Conservation (phyloP, 23 tunicate species). For the Clavelina lepadiformis region DNA sequence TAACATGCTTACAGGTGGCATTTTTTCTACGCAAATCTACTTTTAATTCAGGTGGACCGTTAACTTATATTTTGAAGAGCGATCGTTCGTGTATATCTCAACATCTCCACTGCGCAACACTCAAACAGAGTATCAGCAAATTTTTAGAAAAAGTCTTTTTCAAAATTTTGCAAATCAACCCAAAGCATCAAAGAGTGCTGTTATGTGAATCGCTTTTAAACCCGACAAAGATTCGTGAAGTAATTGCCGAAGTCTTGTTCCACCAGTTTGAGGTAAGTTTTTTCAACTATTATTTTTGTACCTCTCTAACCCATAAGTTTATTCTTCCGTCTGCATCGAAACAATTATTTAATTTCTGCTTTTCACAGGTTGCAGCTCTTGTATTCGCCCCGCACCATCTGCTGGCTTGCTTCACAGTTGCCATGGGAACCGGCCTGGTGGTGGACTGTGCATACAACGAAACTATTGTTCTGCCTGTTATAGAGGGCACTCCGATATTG, state of each 20-base stretch:
- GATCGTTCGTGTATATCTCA: slow-evolving; percentile 24
- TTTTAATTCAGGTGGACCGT: slow-evolving; percentile 45
- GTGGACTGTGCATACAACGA: slow-evolving; percentile 70
- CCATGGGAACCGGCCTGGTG: slow-evolving; percentile 64
- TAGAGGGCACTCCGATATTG: slow-evolving; percentile 69
- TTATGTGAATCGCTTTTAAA: slow-evolving; percentile 78
- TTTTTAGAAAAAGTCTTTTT: slow-evolving; percentile 66
- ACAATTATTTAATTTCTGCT: no score
- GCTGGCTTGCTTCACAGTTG: slow-evolving; percentile 78
- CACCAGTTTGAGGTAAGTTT: slow-evolving; percentile 66
- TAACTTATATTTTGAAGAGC: slow-evolving; percentile 33
- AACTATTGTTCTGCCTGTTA: slow-evolving; percentile 58
- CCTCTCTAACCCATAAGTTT: not conserved
- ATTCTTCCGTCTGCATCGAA: not conserved
- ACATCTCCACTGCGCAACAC: slow-evolving; percentile 10
- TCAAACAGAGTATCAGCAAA: slow-evolving; percentile 23
- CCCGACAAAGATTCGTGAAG: slow-evolving; percentile 59
- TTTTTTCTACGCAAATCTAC: not conserved
- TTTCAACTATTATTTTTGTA: not conserved
- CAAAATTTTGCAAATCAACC: slow-evolving; percentile 62
- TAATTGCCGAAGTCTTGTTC: slow-evolving; percentile 69
- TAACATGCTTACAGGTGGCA: not conserved
- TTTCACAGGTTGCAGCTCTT: slow-evolving; percentile 81
- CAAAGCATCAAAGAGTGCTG: slow-evolving; percentile 55
- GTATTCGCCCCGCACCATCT: slow-evolving; percentile 81